Evolutionary conservation across 2,888 invertebrate genomes (phyloP).

Genomic region (Periphyllus acericola): DNA sequence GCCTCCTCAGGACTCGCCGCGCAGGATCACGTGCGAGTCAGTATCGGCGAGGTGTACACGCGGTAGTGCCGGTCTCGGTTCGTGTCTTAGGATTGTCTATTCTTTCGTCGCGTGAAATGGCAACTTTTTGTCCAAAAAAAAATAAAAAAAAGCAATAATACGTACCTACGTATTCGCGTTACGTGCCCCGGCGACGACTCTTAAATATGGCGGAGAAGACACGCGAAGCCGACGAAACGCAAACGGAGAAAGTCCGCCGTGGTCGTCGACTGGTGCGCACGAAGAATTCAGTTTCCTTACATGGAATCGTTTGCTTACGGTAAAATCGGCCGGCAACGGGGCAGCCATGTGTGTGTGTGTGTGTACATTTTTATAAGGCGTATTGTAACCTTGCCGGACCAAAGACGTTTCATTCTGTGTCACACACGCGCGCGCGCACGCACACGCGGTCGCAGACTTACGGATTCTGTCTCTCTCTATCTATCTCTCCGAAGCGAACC

Average conservation of each 20-base stretch:
- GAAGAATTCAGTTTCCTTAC: conserved; percentile 60
- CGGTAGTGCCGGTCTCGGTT: no score
- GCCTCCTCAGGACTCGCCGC: no score
- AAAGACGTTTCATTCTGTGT: conserved; percentile 34
- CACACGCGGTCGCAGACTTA: not conserved
- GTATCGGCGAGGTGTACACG: no score
- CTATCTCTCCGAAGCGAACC: not conserved
- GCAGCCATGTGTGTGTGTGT: conserved; percentile 48
- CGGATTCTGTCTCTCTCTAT: not conserved
- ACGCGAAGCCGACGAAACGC: conserved; percentile 3
- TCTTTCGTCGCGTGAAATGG: no score
- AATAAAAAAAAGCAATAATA: no score
- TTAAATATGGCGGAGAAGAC: conserved; percentile 43
- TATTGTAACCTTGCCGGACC: conserved; percentile 43
- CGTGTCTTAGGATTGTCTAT: no score
- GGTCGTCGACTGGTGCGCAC: not conserved
- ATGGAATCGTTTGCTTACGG: conserved; percentile 61
- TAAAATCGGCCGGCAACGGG: conserved; percentile 38
- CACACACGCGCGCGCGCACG: not conserved
- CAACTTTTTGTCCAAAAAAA: no score
- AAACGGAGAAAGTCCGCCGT: conserved; percentile 3
- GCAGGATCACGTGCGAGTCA: no score
- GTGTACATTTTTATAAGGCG: conserved; percentile 50
- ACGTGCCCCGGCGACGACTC: no score
- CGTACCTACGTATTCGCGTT: no score